Base-by-base conservation (phyloP, 2,888 invertebrate species). In the Philonicus albiceps region DNA sequence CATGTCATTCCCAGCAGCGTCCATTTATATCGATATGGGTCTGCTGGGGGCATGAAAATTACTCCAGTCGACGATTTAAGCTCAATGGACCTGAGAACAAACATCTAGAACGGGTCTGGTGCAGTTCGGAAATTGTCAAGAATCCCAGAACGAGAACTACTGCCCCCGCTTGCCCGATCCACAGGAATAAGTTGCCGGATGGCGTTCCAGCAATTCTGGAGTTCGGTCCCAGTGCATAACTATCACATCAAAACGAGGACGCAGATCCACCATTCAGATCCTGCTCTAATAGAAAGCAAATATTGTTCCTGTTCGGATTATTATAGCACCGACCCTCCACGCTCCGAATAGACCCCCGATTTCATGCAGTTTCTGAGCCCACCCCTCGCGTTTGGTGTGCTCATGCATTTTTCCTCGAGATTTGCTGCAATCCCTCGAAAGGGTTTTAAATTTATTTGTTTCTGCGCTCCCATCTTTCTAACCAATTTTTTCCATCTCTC, bases 21-120 rank as follows among this genome's bases (percentile, higher is more conserved):
- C 64, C 72, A 64, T 72, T 83, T 37, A 64, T 72, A 83, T 64
- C 83, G 83, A 83, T 72, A 37, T 83, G 83, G 83, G 83, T 83
- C 83, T 83, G 83, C 37, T 83, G 19, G 64, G 83, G 83, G 72
- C 83, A 83, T 83, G 83, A 83, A 83, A 83, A 83, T 84, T 84
- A 73, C 84, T 84, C 43, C 43, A 84, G 27, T 84, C 73, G 73
- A 73, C 43, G 73, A 84, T 84, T 84, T 72, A 40, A 84, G 84
- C 73, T 72, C 73, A 72, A 73, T 84, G 84, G 84, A 84, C 73
- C 73, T 40, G 84, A 84, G 73, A 72, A 64, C 64, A 83, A 83
- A 83, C 72, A 83, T 83, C 64, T 27, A 64, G 19, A 37, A 11
- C 37, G 83, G 72, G 40, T 43, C 73, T 84, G 84, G 43, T 84